phyloP scores from a whole-genome alignment of 2,113 vertebrate genomes.

The Pygathrix nemaeus region DNA sequence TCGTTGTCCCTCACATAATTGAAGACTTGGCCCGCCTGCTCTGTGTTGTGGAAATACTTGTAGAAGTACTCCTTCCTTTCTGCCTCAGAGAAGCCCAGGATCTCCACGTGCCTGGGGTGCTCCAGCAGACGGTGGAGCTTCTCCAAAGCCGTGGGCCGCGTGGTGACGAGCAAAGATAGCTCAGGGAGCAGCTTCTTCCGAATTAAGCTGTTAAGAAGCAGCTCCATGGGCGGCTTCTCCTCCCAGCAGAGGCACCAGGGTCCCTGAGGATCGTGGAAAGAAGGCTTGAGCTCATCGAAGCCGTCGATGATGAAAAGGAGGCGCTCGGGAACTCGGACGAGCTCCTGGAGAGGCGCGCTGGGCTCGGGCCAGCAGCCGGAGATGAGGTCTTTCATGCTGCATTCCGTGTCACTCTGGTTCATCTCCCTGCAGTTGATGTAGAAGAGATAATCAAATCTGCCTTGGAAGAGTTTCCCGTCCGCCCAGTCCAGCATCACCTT shows the following conservation, averaged over 20 bases:
- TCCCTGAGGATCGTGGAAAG: conserved; percentile 21
- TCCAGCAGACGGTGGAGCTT: conserved; percentile 37
- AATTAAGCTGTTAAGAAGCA: conserved; percentile 61
- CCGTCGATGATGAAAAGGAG: conserved; percentile 78
- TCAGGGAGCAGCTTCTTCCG: conserved; percentile 41
- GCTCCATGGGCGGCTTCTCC: background rate
- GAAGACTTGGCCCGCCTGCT: conserved; percentile 41
- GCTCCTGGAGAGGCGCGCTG: background rate
- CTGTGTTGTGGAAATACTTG: conserved; percentile 28
- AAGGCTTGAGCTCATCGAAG: conserved; percentile 73
- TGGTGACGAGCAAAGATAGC: conserved; percentile 75
- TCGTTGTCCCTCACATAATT: conserved; percentile 45
- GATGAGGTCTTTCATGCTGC: conserved; percentile 65
- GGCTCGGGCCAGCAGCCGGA: conserved; percentile 7
- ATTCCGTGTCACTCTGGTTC: background rate
- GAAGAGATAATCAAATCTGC: conserved; percentile 76
- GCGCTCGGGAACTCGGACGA: background rate
- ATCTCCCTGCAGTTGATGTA: conserved; percentile 78
- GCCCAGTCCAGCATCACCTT: conserved; percentile 87
- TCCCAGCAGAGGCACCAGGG: conserved; percentile 20
- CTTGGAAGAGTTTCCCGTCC: conserved; percentile 80
- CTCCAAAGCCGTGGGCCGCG: conserved; percentile 61
- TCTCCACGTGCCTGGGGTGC: conserved; percentile 58
- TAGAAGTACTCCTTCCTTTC: conserved; percentile 63
- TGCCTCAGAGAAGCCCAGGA: conserved; percentile 60